Percentiles rank a stretch among this genome's conserved stretches.
phyloP scores from a whole-genome alignment of 2,797 vertebrate species.

The Setipinna tenuifilis region DNA sequence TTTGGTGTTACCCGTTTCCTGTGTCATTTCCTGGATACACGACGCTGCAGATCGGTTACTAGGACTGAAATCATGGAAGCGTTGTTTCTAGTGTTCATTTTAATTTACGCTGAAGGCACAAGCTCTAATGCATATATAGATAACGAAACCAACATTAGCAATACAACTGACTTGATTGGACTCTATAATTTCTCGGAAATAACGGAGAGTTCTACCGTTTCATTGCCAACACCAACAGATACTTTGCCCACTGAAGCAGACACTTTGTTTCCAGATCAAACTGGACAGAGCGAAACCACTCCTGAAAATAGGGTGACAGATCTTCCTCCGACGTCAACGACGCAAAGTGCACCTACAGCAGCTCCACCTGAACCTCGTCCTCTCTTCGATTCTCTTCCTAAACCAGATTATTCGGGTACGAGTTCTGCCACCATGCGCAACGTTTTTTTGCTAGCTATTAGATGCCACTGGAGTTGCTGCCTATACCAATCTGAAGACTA shows the following conservation, averaged over 20 bases:
- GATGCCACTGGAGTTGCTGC: background rate
- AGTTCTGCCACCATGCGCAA: background rate
- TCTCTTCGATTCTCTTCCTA: conserved; percentile 40
- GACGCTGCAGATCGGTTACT: conserved; percentile 35
- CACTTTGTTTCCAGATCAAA: conserved; percentile 17
- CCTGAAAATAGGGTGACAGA: background rate
- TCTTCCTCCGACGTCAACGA: background rate
- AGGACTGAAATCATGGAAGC: conserved; percentile 49
- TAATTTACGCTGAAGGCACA: conserved; percentile 23
- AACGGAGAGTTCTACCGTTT: background rate
- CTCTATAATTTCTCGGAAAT: conserved; percentile 19
- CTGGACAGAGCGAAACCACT: conserved; percentile 12
- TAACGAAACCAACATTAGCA: conserved; percentile 1
- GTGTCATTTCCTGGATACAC: conserved; percentile 54
- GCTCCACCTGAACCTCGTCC: conserved; percentile 37
- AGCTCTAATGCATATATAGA: conserved; percentile 12
- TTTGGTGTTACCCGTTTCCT: background rate
- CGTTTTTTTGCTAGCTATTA: background rate
- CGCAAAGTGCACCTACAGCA: background rate
- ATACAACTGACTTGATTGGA: background rate
- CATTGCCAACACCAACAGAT: background rate
- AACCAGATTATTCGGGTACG: conserved; percentile 47
- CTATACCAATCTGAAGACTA: background rate
- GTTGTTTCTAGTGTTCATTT: conserved; percentile 32
- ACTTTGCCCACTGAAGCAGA: conserved; percentile 9